Evolutionary conservation across 1,140 invertebrate genomes (phyloP), one percentile per base, ranked within the genome.

Genomic region (Paralvinella palmiformis): DNA sequence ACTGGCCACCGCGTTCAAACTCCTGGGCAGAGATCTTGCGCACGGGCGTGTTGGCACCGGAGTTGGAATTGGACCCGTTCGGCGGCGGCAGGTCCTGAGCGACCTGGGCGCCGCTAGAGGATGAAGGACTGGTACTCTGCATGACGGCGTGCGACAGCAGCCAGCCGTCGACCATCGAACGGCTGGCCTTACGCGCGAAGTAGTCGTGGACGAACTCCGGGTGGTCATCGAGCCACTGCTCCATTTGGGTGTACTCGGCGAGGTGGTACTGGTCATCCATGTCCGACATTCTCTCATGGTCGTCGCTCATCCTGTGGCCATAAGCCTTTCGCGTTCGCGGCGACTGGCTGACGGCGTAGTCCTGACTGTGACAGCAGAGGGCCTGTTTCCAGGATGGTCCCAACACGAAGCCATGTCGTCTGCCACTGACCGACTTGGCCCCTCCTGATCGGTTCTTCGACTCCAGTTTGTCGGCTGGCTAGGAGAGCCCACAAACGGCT

Each of bases 1-100:
- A 71, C 33, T 58, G 84, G 44, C 92, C 92, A 1, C 92, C 91
- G 2, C 90, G 85, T 78, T 96, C 93, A 77, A 96, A 96, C 76
- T 96, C 93, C 79, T 95, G 92, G 10, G 93, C 92, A 2, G 92
- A 96, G 73, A 96, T 94, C 83, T 96, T 96, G 61, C 93, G 86
- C 41, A 96, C 92, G 10, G 93, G 93, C 24, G 92, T 73, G 66
- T 73, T 74, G 32, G 73, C 68, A 3, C 71, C 73, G 50, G 71
- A 78, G 68, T 72, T 87, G 36, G 72, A 66, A 45, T 69, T 70
- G 20, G 76, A 77, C 58, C 75, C n/a, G n/a, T n/a, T n/a, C n/a
- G n/a, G n/a, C n/a, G n/a, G n/a, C n/a, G n/a, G n/a, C n/a, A n/a
- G n/a, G 20, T 68, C 70, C n/a, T 72, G 66, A 20, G 71, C 58